Conservation (phyloP, 2,113 vertebrate genomes). For the Dicrurus megarhynchus region DNA sequence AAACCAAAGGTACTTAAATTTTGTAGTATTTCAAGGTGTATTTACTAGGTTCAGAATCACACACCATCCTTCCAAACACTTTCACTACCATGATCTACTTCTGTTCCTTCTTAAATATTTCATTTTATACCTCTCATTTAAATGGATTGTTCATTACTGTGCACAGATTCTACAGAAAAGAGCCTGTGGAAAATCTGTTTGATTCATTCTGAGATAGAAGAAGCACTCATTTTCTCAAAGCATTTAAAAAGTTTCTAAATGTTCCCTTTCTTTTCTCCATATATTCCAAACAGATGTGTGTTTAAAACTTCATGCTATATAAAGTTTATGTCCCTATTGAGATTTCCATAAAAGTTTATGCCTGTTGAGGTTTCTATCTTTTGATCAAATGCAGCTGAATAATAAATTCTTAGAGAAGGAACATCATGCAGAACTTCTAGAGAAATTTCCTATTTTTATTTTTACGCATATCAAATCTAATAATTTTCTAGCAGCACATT, state of each 20-base stretch:
- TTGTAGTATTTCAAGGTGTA: background rate
- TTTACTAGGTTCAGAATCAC: background rate
- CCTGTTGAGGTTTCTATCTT: background rate
- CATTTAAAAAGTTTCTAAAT: background rate
- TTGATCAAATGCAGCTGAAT: background rate
- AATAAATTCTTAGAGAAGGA: background rate
- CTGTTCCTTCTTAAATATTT: background rate
- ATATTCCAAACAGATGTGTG: background rate
- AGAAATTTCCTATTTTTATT: background rate
- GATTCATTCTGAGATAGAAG: background rate
- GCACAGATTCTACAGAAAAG: background rate
- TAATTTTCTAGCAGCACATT: background rate
- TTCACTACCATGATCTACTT: background rate
- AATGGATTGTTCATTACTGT: background rate
- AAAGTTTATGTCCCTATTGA: background rate
- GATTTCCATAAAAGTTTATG: background rate
- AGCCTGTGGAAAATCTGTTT: background rate
- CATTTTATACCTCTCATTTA: background rate
- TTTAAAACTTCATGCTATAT: background rate
- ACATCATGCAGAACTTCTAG: background rate
- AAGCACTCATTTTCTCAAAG: background rate
- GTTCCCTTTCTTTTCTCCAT: background rate
- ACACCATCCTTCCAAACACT: background rate
- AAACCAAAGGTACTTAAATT: background rate
- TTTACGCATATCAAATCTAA: background rate